phyloP scores from a whole-genome alignment of 2,888 invertebrate species.

The Liodrosophila aerea region DNA sequence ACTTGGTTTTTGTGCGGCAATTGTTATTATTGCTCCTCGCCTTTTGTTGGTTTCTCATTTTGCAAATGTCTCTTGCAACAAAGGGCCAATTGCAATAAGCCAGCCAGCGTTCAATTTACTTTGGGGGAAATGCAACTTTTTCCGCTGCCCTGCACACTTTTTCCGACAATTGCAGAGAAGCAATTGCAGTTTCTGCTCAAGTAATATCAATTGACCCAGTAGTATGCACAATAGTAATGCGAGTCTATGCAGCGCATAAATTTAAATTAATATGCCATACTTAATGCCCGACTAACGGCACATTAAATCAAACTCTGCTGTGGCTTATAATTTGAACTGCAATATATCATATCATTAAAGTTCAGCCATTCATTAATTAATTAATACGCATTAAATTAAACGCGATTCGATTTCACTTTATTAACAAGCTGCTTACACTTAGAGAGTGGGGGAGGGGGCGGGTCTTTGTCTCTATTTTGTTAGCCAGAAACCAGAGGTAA shows the following conservation, averaged over 20 bases:
- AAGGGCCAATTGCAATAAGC: constrained; percentile 57
- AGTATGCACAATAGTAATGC: not conserved
- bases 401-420: constrained; percentile 18
- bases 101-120: constrained; percentile 64
- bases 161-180: constrained; percentile 65
- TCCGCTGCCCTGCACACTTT: constrained; percentile 57
- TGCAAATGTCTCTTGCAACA: constrained; percentile 66
- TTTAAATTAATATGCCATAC: constrained; percentile 3
- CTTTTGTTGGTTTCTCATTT: constrained; percentile 62
- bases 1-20: constrained; percentile 34
- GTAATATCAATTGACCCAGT: constrained; percentile 3
- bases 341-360: constrained; percentile 8
- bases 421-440: constrained; percentile 21
- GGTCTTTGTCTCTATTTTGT: too few species aligned
- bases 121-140: constrained; percentile 38
- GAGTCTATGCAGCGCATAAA: constrained; percentile 9
- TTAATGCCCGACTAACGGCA: constrained; percentile 11
- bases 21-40: constrained; percentile 51
- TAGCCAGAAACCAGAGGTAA: not conserved
- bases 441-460: not conserved
- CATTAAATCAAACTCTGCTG: constrained; percentile 30
- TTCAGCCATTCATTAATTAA: constrained; percentile 23
- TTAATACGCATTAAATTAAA: constrained; percentile 46
- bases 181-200: too few species aligned
- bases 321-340: not conserved